Conservation (phyloP, 35 echinoderm and acorn worm genomes). For the Ophioderma brevispina region DNA sequence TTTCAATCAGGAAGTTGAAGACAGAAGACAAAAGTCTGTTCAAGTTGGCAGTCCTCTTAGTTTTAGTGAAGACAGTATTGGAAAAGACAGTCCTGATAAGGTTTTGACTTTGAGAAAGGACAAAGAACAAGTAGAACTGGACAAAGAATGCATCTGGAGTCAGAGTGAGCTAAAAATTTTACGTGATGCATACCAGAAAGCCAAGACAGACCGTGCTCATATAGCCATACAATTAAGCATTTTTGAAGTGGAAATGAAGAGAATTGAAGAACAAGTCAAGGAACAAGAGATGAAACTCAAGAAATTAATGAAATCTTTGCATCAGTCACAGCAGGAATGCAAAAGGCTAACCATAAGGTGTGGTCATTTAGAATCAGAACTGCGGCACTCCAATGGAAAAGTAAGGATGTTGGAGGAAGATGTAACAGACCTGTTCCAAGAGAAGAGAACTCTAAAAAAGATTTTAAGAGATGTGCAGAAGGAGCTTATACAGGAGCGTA, state of each 20-base stretch:
- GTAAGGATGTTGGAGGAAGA: conserved; percentile 43
- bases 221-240: neutral
- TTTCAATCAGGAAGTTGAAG: neutral
- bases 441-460: conserved; percentile 18
- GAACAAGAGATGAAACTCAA: neutral
- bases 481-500: neutral
- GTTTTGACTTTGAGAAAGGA: too few species aligned
- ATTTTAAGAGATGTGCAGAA: conserved; percentile 4
- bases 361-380: conserved; percentile 16
- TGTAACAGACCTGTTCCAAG: conserved; percentile 21
- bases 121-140: neutral
- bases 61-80: too few species aligned
- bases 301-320: neutral
- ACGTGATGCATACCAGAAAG: neutral
- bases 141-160: conserved; percentile 18
- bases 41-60: neutral
- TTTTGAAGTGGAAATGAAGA: neutral
- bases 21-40: neutral
- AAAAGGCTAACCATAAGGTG: conserved; percentile 23
- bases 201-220: neutral
- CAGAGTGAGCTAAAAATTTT: neutral
- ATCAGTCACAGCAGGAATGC: neutral
- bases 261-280: neutral
- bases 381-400: neutral
- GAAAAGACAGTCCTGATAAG: neutral